Evolutionary conservation across 2,797 vertebrate species (phyloP).

Genomic region (Leuciscus waleckii): DNA sequence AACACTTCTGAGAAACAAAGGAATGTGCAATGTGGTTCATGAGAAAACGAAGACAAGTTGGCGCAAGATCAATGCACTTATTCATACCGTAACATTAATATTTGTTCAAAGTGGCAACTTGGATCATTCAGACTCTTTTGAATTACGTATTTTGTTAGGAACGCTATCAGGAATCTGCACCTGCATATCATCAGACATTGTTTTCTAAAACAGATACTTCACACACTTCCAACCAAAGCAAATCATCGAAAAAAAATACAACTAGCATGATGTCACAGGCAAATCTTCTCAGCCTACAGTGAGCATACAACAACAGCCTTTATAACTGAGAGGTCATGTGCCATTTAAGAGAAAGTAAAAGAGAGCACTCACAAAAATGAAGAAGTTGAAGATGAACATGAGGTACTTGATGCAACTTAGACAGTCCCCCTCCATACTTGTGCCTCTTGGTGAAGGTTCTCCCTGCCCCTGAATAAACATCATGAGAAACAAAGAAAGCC

Average conservation of each 20-base stretch:
- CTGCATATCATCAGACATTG: conserved; percentile 8
- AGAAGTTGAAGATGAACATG: conserved; percentile 90
- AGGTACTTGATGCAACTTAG: conserved; percentile 88
- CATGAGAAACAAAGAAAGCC: conserved; percentile 25
- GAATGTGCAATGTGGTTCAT: conserved; percentile 11
- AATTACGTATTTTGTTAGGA: conserved; percentile 40
- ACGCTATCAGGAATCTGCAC: conserved; percentile 21
- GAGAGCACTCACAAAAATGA: conserved; percentile 86
- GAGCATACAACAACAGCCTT: background rate
- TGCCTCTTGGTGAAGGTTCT: conserved; percentile 61
- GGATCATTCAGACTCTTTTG: conserved; percentile 37
- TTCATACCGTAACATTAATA: conserved; percentile 7
- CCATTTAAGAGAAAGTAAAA: background rate
- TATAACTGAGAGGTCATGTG: too few relatives aligned
- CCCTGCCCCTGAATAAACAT: conserved; percentile 64
- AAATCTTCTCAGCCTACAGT: background rate
- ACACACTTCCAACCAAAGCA: conserved; percentile 2
- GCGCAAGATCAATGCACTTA: conserved; percentile 38
- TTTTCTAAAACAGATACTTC: conserved; percentile 34
- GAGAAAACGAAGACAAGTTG: conserved; percentile 27
- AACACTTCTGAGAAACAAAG: conserved; percentile 25
- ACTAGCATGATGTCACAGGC: background rate
- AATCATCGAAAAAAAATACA: background rate
- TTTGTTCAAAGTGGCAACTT: conserved; percentile 43
- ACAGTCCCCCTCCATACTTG: conserved; percentile 84